phyloP scores from a whole-genome alignment of 2,888 invertebrate genomes.

The Beris morrisii region DNA sequence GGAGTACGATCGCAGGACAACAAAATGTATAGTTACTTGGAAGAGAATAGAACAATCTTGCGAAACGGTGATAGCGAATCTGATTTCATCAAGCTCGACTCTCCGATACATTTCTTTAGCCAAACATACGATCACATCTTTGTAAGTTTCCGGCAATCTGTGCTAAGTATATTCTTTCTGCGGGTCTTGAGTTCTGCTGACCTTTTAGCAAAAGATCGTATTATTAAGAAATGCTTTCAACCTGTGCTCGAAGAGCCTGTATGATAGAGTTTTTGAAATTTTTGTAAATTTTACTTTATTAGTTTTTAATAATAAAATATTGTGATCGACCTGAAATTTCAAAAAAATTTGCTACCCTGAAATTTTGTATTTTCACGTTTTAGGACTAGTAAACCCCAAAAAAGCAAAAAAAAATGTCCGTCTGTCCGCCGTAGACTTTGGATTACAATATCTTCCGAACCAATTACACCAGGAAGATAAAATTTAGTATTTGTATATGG shows the following conservation, averaged over 20 bases:
- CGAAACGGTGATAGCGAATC: conserved; percentile 51
- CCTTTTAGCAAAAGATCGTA: not conserved
- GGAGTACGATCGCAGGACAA: conserved; percentile 11
- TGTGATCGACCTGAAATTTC: too few relatives aligned
- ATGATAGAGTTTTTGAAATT: not conserved
- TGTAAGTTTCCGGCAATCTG: conserved; percentile 66
- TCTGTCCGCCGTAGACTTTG: too few relatives aligned
- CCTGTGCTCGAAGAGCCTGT: not conserved
- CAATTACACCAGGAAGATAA: too few relatives aligned
- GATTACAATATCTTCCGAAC: too few relatives aligned
- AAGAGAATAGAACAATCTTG: conserved; percentile 41
- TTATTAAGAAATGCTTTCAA: conserved; percentile 4
- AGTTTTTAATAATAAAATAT: too few relatives aligned
- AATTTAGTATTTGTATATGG: too few relatives aligned
- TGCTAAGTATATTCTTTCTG: not conserved
- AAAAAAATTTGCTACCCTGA: too few relatives aligned
- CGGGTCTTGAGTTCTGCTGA: conserved; percentile 25
- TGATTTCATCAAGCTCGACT: conserved; percentile 48
- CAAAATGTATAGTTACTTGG: conserved; percentile 33
- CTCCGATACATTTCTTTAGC: conserved; percentile 78
- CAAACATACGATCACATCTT: conserved; percentile 73
- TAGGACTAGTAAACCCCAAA: too few relatives aligned
- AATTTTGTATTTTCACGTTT: too few relatives aligned
- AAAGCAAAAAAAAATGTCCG: too few relatives aligned
- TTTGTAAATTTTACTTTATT: not conserved